phyloP scores from a whole-genome alignment of 2,797 vertebrate genomes.

The Selene dorsalis region DNA sequence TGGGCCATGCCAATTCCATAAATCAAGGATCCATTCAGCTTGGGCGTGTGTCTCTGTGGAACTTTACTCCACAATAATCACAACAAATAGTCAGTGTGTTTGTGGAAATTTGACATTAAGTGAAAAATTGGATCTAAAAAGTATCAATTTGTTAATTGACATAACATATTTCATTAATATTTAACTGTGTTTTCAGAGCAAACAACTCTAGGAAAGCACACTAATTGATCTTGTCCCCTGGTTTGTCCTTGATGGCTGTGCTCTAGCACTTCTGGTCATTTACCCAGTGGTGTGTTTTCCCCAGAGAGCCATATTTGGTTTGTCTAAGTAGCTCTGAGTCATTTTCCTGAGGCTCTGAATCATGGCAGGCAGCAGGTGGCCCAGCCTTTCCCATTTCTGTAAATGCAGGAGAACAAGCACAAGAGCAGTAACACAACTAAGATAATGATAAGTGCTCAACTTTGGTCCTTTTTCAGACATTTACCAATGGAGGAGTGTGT shows the following conservation, averaged over 20 bases:
- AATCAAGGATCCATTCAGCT: slow-evolving; percentile 49
- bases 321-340: slow-evolving; percentile 23
- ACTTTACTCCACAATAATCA: slow-evolving; percentile 16
- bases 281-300: slow-evolving; percentile 11
- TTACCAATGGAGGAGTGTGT: background rate
- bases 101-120: too few species aligned
- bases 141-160: background rate
- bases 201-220: slow-evolving; percentile 8
- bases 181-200: background rate
- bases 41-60: slow-evolving; percentile 15
- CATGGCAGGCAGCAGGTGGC: slow-evolving; percentile 22
- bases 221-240: slow-evolving; percentile 7
- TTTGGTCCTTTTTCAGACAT: slow-evolving; percentile 16
- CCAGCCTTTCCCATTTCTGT: slow-evolving; percentile 25
- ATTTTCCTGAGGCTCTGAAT: slow-evolving; percentile 28
- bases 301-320: slow-evolving; percentile 14
- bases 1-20: slow-evolving; percentile 53
- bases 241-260: slow-evolving; percentile 21
- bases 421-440: slow-evolving; percentile 7
- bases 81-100: slow-evolving; percentile 23
- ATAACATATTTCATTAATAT: slow-evolving; percentile 20
- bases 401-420: slow-evolving; percentile 38
- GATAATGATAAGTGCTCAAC: background rate
- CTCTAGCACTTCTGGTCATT: slow-evolving; percentile 17
- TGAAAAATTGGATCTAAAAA: background rate